Percentiles rank a stretch among this genome's conserved stretches.
Evolutionary conservation across 2,888 invertebrate species (phyloP).

Genomic region (Hydriomena furcata): DNA sequence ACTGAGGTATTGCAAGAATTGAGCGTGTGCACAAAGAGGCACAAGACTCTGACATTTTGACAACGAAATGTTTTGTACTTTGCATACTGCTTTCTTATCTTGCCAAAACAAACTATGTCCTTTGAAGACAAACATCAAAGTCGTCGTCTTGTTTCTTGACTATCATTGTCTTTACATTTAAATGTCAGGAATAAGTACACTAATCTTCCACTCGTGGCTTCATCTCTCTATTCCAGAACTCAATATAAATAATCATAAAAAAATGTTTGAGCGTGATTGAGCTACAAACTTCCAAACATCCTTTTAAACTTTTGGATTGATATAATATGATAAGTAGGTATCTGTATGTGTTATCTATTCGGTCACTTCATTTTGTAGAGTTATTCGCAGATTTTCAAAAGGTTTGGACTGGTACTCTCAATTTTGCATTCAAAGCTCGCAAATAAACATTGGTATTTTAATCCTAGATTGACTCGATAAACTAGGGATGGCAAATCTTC

Average conservation of each 20-base stretch:
- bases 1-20: conserved; percentile 26
- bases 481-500: conserved; percentile 2
- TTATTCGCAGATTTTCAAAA: conserved; percentile 11
- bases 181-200: too few relatives aligned
- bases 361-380: conserved; percentile 10
- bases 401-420: conserved; percentile 8
- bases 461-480: conserved; percentile 13
- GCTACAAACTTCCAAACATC: too few relatives aligned
- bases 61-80: conserved; percentile 1
- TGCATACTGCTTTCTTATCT: neutral
- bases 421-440: conserved; percentile 14
- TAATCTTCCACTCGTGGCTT: too few relatives aligned
- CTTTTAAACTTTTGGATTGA: too few relatives aligned
- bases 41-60: conserved; percentile 1
- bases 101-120: neutral
- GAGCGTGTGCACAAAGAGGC: conserved; percentile 5
- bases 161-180: too few relatives aligned
- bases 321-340: too few relatives aligned
- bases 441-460: conserved; percentile 11
- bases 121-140: too few relatives aligned
- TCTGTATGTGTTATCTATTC: too few relatives aligned
- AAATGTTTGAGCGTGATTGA: too few relatives aligned
- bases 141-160: too few relatives aligned
- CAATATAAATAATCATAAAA: too few relatives aligned
- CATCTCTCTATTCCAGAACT: too few relatives aligned